phyloP scores from a whole-genome alignment of 2,113 vertebrate genomes.

The Falcunculus frontatus region DNA sequence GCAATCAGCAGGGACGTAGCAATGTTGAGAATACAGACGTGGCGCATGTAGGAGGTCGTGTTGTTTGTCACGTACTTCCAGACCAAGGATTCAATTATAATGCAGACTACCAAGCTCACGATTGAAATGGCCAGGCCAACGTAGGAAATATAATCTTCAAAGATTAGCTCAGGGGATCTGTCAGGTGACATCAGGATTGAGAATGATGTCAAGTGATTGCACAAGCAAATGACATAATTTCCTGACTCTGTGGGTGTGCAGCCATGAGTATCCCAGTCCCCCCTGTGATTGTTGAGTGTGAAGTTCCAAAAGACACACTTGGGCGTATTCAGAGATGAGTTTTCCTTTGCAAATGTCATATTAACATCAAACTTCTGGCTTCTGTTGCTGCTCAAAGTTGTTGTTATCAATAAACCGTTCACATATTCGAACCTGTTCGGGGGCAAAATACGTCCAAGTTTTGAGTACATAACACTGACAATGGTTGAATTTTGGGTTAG shows the following conservation, averaged over 20 bases:
- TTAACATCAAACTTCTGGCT: conserved; percentile 35
- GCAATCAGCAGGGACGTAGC: conserved; percentile 78
- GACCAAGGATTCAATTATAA: conserved; percentile 79
- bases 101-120: conserved; percentile 73
- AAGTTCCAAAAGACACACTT: conserved; percentile 83
- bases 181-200: conserved; percentile 82
- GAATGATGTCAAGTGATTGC: conserved; percentile 83
- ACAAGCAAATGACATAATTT: conserved; percentile 69
- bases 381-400: conserved; percentile 46
- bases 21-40: conserved; percentile 86
- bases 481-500: conserved; percentile 7
- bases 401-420: conserved; percentile 75
- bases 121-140: conserved; percentile 78
- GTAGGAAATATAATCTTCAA: conserved; percentile 70
- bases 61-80: conserved; percentile 88
- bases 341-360: conserved; percentile 69
- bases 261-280: conserved; percentile 64
- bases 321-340: background rate
- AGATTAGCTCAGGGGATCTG: accelerated
- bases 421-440: accelerated
- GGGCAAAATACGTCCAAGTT: conserved; percentile 66
- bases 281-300: background rate
- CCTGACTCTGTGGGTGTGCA: background rate
- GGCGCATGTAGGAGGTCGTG: conserved; percentile 82
- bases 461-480: conserved; percentile 71